Percentiles rank a stretch among this genome's conserved stretches.
These are phyloP conservation scores for Pterocles orientalis DNA, from an alignment of 2,113 vertebrate genomes.

Conservation along the genomic window DNA sequence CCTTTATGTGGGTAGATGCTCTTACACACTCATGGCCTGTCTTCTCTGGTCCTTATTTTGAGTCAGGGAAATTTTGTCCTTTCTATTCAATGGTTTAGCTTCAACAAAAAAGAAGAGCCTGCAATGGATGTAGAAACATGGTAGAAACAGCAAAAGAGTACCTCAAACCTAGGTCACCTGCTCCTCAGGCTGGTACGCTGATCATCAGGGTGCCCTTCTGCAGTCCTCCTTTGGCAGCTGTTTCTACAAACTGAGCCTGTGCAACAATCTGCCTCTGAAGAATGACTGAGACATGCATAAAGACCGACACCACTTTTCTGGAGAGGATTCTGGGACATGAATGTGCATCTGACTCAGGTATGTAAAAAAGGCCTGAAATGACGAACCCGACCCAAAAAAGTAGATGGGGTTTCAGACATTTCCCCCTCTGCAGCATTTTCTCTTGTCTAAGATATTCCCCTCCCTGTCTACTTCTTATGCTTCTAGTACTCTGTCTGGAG, in stretches of 20 bases:
- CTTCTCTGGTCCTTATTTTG: background rate
- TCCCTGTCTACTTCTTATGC: rapidly evolving
- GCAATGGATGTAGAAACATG: background rate
- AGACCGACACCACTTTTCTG: background rate
- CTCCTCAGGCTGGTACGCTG: background rate
- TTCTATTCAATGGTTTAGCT: background rate
- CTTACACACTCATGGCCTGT: background rate
- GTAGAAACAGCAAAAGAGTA: background rate
- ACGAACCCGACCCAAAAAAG: background rate
- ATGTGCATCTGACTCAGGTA: background rate
- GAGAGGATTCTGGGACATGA: background rate
- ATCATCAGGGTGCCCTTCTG: background rate
- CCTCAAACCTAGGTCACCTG: background rate
- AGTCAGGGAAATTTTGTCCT: background rate
- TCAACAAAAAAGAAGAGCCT: background rate
- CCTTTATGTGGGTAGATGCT: background rate
- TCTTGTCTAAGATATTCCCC: background rate
- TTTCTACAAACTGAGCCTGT: background rate
- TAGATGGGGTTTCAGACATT: background rate
- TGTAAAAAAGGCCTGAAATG: background rate
- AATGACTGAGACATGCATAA: background rate
- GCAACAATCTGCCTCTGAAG: background rate
- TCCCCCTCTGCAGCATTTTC: background rate
- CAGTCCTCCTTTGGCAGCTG: background rate
- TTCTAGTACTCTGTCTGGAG: background rate